Percentiles rank a stretch among this genome's conserved stretches.
phyloP scores from a whole-genome alignment of 2,888 invertebrate genomes.

The Taenaris catops region DNA sequence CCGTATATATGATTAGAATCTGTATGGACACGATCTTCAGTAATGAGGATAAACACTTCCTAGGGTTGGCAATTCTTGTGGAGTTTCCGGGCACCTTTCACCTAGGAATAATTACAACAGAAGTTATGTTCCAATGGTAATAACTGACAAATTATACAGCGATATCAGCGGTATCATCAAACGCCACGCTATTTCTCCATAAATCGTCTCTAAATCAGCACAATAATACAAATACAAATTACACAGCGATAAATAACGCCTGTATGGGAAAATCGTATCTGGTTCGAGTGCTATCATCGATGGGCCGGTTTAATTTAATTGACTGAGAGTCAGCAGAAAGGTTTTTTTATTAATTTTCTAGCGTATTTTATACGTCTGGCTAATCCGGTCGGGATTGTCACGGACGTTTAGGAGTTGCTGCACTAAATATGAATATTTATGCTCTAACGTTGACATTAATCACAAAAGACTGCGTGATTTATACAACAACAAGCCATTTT shows the following conservation, averaged over 20 bases:
- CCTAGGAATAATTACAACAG: not conserved
- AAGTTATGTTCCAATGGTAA: constrained; percentile 2
- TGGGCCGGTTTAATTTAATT: constrained; percentile 73
- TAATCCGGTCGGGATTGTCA: constrained; percentile 54
- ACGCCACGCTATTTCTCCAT: constrained; percentile 37
- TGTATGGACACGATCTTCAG: too few relatives aligned
- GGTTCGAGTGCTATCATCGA: constrained; percentile 64
- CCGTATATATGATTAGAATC: too few relatives aligned
- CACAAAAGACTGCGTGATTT: constrained; percentile 71
- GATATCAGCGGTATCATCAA: constrained; percentile 28
- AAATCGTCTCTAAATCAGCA: constrained; percentile 41
- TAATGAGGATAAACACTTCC: too few relatives aligned
- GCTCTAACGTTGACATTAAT: constrained; percentile 70
- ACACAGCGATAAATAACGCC: constrained; percentile 60
- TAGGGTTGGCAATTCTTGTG: too few relatives aligned
- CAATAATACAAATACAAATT: constrained; percentile 57
- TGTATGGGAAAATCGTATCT: constrained; percentile 55
- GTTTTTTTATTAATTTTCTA: constrained; percentile 57
- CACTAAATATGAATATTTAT: constrained; percentile 75
- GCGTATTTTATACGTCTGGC: constrained; percentile 50
- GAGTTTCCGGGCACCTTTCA: too few relatives aligned
- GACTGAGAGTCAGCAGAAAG: constrained; percentile 66
- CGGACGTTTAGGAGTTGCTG: constrained; percentile 44
- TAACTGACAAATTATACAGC: constrained; percentile 7
- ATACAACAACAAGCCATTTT: constrained; percentile 48